Conservation (phyloP, 2,797 vertebrate species). For the Bryconaethiops microstoma region DNA sequence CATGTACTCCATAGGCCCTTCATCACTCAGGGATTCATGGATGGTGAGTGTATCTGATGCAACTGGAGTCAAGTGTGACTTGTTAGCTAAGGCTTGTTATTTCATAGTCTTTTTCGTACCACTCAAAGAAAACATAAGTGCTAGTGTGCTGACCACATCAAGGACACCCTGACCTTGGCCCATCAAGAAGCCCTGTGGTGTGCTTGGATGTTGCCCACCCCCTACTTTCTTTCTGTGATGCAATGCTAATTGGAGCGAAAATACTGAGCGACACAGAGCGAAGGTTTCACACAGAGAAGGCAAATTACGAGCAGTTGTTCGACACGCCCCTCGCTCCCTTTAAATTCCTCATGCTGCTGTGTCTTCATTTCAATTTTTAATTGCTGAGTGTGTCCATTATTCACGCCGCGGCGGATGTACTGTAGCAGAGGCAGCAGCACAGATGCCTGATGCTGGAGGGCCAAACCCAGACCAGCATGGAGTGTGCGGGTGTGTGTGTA, state of each 20-base stretch:
- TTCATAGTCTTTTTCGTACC: neutral
- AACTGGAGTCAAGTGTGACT: too few relatives aligned
- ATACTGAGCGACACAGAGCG: slow-evolving; percentile 39
- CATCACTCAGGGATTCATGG: too few relatives aligned
- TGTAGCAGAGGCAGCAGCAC: slow-evolving; percentile 45
- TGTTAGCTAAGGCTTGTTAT: neutral
- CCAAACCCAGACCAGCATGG: slow-evolving; percentile 7
- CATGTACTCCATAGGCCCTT: too few relatives aligned
- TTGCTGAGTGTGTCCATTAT: slow-evolving; percentile 63
- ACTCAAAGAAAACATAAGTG: neutral
- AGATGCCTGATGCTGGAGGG: slow-evolving; percentile 49
- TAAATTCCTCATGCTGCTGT: slow-evolving; percentile 52
- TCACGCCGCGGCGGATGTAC: slow-evolving; percentile 48
- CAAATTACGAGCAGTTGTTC: slow-evolving; percentile 49
- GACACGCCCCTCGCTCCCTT: slow-evolving; percentile 37
- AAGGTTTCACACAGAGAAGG: slow-evolving; percentile 37
- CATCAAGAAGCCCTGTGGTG: slow-evolving; percentile 1
- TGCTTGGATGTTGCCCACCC: neutral
- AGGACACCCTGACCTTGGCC: slow-evolving; percentile 13
- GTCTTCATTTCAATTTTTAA: slow-evolving; percentile 69
- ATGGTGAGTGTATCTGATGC: too few relatives aligned
- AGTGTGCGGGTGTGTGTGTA: neutral
- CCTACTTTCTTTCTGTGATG: neutral
- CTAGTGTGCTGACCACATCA: neutral
- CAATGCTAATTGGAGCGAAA: slow-evolving; percentile 33